These are phyloP conservation scores for Callorhinus ursinus DNA, from an alignment of 2,113 vertebrate species.

Conservation along the genomic window DNA sequence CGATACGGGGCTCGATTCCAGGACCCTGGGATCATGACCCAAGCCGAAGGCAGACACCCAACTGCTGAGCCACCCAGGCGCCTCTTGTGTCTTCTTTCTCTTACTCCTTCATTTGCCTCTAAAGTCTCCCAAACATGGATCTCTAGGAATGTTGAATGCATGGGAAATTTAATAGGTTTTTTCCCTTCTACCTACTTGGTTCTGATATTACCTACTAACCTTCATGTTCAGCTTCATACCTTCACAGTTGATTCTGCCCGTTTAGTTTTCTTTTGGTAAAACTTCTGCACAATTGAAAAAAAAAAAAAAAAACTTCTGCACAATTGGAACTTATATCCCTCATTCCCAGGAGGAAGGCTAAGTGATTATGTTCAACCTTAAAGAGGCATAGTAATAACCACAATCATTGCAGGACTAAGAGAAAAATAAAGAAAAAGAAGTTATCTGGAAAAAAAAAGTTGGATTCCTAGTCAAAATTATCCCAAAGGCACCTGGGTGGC, in stretches of 20 bases:
- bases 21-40: too few species aligned
- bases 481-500: not conserved
- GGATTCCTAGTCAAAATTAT: not conserved
- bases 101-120: not conserved
- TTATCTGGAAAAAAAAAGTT: not conserved
- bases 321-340: not conserved
- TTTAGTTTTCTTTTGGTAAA: conserved; percentile 18
- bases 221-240: conserved; percentile 1
- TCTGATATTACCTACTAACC: not conserved
- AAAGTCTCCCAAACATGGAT: not conserved
- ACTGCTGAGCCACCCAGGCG: too few species aligned
- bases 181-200: not conserved
- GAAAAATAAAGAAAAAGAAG: not conserved
- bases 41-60: too few species aligned
- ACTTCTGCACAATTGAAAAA: not conserved
- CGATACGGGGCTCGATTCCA: too few species aligned
- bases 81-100: not conserved
- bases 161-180: not conserved
- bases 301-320: not conserved
- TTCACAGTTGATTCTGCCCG: not conserved
- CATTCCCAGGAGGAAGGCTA: not conserved
- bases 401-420: not conserved
- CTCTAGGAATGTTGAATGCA: not conserved
- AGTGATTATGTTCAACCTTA: not conserved
- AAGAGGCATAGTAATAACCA: not conserved